phyloP scores from a whole-genome alignment of 2,888 invertebrate species.

The Drosophila anceps region DNA sequence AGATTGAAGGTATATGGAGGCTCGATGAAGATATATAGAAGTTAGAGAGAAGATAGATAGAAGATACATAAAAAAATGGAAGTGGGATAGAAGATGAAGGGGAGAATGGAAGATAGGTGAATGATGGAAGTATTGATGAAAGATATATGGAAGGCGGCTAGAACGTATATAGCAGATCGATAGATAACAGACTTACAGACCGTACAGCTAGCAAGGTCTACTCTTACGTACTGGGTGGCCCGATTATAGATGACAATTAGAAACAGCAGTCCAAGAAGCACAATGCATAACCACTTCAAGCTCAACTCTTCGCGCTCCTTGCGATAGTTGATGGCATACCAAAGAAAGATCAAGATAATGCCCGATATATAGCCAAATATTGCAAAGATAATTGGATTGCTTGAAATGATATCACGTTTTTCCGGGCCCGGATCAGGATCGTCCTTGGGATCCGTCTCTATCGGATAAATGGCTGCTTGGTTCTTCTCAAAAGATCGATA shows the following conservation, averaged over 20 bases:
- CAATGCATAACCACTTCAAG: conserved; percentile 59
- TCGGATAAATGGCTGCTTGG: conserved; percentile 16
- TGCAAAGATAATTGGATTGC: conserved; percentile 19
- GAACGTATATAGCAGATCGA: too few relatives aligned
- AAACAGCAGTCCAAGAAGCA: conserved; percentile 44
- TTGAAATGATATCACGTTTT: accelerated
- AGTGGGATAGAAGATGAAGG: background rate
- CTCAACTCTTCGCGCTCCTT: conserved; percentile 17
- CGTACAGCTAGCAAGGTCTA: background rate
- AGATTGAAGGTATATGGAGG: too few relatives aligned
- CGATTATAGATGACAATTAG: conserved; percentile 62
- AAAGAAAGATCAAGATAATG: conserved; percentile 57
- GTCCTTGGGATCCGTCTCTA: background rate
- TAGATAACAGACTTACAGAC: too few relatives aligned
- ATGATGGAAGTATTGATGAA: background rate
- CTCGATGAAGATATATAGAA: too few relatives aligned
- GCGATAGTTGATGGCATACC: conserved; percentile 49
- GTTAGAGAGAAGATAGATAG: too few relatives aligned
- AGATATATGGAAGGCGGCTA: too few relatives aligned
- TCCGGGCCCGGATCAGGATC: background rate
- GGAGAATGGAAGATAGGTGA: background rate
- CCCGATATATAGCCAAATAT: conserved; percentile 76
- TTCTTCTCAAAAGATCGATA: background rate
- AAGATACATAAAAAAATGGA: too few relatives aligned
- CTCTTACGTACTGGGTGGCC: conserved; percentile 64